Evolutionary conservation across 2,113 vertebrate genomes (phyloP).

Genomic region (Lycocorax pyrrhopterus): DNA sequence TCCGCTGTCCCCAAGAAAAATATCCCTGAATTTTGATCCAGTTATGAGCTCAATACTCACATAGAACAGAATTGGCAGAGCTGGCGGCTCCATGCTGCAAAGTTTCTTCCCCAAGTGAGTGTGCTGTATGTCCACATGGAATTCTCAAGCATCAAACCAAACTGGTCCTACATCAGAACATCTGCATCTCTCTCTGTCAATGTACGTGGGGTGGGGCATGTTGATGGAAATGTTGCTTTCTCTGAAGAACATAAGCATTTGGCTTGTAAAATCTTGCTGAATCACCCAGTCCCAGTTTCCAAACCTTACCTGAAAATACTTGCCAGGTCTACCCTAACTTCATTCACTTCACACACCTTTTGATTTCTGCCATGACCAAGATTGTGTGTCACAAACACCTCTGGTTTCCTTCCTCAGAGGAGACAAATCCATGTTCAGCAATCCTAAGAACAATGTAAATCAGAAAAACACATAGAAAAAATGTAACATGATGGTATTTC

Average conservation of each 20-base stretch:
- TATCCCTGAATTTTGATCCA: conserved; percentile 30
- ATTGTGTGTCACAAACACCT: background rate
- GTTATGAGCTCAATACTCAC: background rate
- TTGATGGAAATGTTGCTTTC: background rate
- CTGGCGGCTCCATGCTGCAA: background rate
- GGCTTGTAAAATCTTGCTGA: background rate
- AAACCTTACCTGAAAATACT: background rate
- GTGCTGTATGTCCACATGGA: background rate
- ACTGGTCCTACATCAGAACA: background rate
- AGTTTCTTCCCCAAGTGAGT: background rate
- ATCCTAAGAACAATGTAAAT: background rate
- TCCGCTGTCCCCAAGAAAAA: conserved; percentile 31
- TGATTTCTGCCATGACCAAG: background rate
- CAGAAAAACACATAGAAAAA: background rate
- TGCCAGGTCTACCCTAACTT: background rate
- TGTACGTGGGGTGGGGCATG: background rate
- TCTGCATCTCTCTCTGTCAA: background rate
- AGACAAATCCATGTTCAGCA: background rate
- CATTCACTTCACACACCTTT: background rate
- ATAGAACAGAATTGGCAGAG: background rate
- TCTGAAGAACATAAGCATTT: background rate
- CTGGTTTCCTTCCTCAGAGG: background rate
- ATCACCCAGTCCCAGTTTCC: background rate
- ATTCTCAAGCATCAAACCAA: background rate
- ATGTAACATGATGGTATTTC: background rate